phyloP scores from a whole-genome alignment of 2,888 invertebrate genomes.

The Drosophila subquinaria region DNA sequence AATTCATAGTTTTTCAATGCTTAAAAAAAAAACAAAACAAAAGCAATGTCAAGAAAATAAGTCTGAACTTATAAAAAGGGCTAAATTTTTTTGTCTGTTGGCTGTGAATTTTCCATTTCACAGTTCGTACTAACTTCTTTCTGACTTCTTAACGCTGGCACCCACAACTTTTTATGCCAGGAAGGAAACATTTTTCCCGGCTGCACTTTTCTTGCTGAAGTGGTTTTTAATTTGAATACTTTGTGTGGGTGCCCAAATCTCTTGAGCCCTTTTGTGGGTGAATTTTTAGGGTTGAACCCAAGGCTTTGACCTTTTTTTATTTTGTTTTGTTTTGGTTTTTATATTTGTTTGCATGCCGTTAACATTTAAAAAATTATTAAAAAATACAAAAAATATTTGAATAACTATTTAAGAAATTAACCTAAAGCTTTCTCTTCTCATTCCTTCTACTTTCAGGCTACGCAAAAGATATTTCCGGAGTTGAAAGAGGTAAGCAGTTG shows the following conservation, averaged over 20 bases:
- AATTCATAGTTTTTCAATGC: not conserved
- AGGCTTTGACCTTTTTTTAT: constrained; percentile 31
- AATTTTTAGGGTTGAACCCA: constrained; percentile 8
- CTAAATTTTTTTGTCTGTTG: not conserved
- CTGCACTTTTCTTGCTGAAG: constrained; percentile 60
- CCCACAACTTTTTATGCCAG: constrained; percentile 40
- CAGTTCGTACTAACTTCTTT: constrained; percentile 16
- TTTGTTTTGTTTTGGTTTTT: constrained; percentile 28
- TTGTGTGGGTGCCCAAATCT: constrained; percentile 51
- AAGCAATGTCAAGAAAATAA: not conserved
- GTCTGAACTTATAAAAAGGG: constrained; percentile 3
- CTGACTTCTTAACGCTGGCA: constrained; percentile 31
- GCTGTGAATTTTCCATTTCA: constrained; percentile 22
- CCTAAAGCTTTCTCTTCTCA: constrained; percentile 36
- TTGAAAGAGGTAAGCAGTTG: constrained; percentile 84
- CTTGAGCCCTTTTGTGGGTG: constrained; percentile 24
- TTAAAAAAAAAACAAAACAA: not conserved
- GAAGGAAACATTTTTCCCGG: constrained; percentile 68
- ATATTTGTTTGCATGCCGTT: constrained; percentile 35
- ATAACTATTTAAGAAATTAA: constrained; percentile 43
- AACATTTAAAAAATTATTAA: constrained; percentile 38
- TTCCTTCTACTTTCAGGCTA: constrained; percentile 87
- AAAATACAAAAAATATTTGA: constrained; percentile 44
- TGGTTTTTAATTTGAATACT: constrained; percentile 81
- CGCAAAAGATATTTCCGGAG: constrained; percentile 86